phyloP scores from a whole-genome alignment of 2,888 invertebrate species.

The Galerucella pusilla region DNA sequence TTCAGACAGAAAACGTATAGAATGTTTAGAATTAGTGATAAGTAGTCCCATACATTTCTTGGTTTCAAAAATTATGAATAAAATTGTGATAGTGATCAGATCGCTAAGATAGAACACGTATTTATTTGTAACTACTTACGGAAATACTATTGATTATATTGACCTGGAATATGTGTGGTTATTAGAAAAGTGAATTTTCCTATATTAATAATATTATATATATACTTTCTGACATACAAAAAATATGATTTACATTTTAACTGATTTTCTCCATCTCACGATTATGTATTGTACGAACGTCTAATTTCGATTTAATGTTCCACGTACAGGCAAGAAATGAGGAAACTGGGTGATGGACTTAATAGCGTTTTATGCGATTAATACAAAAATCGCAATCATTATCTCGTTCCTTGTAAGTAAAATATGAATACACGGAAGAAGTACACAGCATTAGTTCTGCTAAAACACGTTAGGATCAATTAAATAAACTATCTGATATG shows the following conservation, averaged over 20 bases:
- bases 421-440: background rate
- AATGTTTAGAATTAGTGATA: no score
- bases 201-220: background rate
- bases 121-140: no score
- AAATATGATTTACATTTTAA: background rate
- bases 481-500: no score
- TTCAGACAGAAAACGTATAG: no score
- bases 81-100: no score
- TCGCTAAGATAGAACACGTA: no score
- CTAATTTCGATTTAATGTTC: background rate
- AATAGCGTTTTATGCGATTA: background rate
- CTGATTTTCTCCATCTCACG: background rate
- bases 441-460: background rate
- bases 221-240: no score
- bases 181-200: background rate
- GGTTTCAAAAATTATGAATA: no score
- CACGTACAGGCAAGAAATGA: slow-evolving; percentile 1
- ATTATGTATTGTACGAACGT: background rate
- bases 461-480: background rate
- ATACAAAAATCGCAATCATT: background rate
- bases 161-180: background rate
- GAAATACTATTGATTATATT: no score
- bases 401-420: background rate
- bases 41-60: no score
- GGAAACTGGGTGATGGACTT: slow-evolving; percentile 11